Conservation (phyloP, 2,888 invertebrate genomes). For the Gastrophysa polygoni region DNA sequence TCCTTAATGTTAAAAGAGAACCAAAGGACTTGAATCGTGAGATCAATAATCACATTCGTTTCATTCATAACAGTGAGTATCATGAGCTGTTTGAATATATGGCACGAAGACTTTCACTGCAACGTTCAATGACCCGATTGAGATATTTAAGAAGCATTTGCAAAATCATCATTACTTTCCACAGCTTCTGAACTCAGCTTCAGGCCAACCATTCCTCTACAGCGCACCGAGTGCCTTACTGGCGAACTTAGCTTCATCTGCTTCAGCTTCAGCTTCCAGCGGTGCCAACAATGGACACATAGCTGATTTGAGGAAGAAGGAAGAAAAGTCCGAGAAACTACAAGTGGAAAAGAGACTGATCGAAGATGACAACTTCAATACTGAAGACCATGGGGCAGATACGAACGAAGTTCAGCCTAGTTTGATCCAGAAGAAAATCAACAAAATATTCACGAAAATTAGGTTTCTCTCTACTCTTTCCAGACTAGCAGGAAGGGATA, state of each 20-base stretch:
- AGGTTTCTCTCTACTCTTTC: constrained; percentile 31
- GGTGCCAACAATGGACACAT: too few relatives aligned
- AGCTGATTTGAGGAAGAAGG: constrained; percentile 33
- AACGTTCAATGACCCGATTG: too few relatives aligned
- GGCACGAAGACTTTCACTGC: too few relatives aligned
- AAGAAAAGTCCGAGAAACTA: constrained; percentile 27
- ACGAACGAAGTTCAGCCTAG: constrained; percentile 37
- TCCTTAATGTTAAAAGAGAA: too few relatives aligned
- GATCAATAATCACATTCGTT: too few relatives aligned
- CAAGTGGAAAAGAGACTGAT: constrained; percentile 26
- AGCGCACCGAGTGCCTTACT: constrained; percentile 26
- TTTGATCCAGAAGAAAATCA: constrained; percentile 39
- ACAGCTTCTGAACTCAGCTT: constrained; percentile 18
- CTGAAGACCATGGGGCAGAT: constrained; percentile 17
- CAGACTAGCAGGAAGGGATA: background rate
- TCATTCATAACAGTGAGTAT: too few relatives aligned
- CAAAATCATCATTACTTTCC: background rate
- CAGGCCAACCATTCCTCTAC: constrained; percentile 31
- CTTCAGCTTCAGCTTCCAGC: constrained; percentile 36
- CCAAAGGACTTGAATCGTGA: too few relatives aligned
- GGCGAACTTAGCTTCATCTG: constrained; percentile 29
- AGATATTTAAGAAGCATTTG: too few relatives aligned
- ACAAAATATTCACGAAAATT: constrained; percentile 39
- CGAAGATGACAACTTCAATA: constrained; percentile 20
- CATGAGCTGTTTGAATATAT: too few relatives aligned